Percentiles rank a stretch among this genome's conserved stretches.
These are phyloP conservation scores for Ibidorhyncha struthersii DNA, from an alignment of 2,113 vertebrate species.

Conservation along the genomic window DNA sequence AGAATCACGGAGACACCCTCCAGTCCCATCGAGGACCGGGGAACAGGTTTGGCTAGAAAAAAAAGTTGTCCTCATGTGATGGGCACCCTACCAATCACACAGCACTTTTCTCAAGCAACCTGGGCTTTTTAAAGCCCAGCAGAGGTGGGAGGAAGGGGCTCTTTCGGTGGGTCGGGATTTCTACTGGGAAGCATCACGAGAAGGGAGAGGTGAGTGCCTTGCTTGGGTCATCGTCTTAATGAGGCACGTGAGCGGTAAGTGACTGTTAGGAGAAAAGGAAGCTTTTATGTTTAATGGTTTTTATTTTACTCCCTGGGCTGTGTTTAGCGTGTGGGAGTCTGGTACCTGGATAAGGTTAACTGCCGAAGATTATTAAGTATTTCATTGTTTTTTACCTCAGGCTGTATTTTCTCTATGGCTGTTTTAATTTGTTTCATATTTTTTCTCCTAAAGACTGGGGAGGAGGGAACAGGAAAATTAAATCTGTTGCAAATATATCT, in stretches of 20 bases:
- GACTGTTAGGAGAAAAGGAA: background rate
- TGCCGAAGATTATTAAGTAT: background rate
- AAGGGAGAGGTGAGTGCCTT: slow-evolving; percentile 6
- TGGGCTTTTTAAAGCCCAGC: slow-evolving; percentile 38
- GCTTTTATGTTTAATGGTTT: background rate
- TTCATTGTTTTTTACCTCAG: background rate
- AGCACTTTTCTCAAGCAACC: background rate
- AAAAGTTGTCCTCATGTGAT: slow-evolving; percentile 59
- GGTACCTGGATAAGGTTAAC: slow-evolving; percentile 25
- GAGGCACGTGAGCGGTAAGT: background rate
- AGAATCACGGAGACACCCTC: slow-evolving; percentile 56
- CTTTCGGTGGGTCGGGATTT: background rate
- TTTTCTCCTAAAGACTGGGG: background rate
- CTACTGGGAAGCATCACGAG: background rate
- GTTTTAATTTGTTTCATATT: slow-evolving; percentile 21
- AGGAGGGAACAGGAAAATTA: background rate
- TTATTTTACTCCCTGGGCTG: background rate
- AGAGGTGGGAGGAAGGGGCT: background rate
- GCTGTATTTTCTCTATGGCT: background rate
- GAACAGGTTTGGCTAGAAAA: slow-evolving; percentile 70
- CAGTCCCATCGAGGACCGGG: background rate
- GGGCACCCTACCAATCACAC: slow-evolving; percentile 69
- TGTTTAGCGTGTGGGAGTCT: background rate
- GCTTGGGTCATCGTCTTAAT: background rate
- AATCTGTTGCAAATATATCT: background rate